Conservation (phyloP, 2,113 vertebrate species). For the Steatornis caripensis region DNA sequence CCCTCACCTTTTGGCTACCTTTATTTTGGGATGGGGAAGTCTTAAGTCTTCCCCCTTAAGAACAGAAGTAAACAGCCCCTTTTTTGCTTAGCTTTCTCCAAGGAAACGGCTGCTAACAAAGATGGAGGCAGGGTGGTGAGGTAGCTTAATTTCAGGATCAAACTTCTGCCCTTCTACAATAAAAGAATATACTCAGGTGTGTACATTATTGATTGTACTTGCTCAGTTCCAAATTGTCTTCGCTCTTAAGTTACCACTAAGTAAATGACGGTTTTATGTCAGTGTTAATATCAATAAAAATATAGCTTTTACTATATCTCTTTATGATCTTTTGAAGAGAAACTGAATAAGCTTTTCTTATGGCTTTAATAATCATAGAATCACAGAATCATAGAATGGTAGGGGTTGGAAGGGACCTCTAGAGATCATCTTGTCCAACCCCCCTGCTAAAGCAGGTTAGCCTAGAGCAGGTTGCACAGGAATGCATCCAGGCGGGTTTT, state of each 20-base stretch:
- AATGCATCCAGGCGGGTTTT: no score
- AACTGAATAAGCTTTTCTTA: neutral
- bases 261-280: neutral
- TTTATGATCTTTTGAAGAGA: neutral
- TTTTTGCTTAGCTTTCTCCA: neutral
- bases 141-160: neutral
- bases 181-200: neutral
- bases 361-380: neutral
- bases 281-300: neutral
- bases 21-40: neutral
- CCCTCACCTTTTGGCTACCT: neutral
- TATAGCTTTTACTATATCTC: neutral
- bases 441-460: no score
- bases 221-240: neutral
- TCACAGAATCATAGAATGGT: no score
- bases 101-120: neutral
- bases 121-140: neutral
- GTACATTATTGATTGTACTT: neutral
- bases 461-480: no score
- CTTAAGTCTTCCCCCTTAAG: neutral
- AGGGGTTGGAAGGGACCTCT: no score
- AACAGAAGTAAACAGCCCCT: neutral
- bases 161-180: neutral
- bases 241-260: neutral
- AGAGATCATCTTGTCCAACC: no score